phyloP scores from a whole-genome alignment of 2,888 invertebrate genomes.

The Fragum fragum region DNA sequence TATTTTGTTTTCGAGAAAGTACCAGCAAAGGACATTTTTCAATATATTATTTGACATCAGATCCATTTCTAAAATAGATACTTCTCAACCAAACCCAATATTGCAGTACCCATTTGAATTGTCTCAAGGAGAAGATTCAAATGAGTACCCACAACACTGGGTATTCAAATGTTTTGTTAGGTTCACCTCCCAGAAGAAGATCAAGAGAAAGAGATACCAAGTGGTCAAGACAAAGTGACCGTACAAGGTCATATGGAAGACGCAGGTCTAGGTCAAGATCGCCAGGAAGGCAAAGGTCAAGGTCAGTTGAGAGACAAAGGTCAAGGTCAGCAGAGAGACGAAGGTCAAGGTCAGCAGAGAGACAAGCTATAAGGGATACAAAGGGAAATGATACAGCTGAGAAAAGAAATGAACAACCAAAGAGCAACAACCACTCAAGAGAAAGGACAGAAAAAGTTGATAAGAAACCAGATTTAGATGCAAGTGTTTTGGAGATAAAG shows the following conservation, averaged over 20 bases:
- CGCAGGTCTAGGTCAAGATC: neutral
- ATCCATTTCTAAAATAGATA: too few relatives aligned
- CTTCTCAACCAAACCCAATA: too few relatives aligned
- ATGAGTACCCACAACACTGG: too few relatives aligned
- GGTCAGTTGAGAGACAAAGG: neutral
- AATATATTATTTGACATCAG: too few relatives aligned
- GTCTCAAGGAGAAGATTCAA: too few relatives aligned
- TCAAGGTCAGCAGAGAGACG: conserved; percentile 13
- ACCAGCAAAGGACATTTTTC: too few relatives aligned
- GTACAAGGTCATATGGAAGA: neutral
- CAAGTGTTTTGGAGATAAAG: neutral
- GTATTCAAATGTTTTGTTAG: too few relatives aligned
- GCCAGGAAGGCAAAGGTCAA: neutral
- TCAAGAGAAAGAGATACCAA: conserved; percentile 24
- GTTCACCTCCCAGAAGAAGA: neutral
- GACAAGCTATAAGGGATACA: conserved; percentile 19
- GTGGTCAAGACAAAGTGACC: neutral
- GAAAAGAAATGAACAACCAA: neutral
- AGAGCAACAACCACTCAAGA: neutral
- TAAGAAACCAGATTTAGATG: neutral
- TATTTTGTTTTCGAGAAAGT: too few relatives aligned
- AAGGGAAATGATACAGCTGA: neutral
- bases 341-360: conserved; percentile 23
- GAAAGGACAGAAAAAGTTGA: neutral
- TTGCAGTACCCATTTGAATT: too few relatives aligned